Conservation (phyloP, 2,113 vertebrate genomes). For the Melanotaenia duboulayi region DNA sequence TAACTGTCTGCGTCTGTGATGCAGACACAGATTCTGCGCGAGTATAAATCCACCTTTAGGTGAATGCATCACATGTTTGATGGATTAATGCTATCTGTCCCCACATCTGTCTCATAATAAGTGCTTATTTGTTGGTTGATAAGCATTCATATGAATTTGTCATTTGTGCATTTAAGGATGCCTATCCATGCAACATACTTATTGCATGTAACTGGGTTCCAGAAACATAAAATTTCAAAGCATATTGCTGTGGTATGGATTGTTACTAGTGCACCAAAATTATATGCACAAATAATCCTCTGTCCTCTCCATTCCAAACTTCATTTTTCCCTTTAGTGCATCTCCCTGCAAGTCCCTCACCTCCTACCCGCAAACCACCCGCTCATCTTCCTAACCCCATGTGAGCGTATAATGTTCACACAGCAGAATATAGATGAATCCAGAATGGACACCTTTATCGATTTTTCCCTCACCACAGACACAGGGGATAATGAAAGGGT, state of each 20-base stretch:
- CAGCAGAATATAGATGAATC: conserved; percentile 76
- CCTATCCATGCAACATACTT: too few relatives aligned
- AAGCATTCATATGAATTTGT: too few relatives aligned
- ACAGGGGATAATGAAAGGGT: conserved; percentile 75
- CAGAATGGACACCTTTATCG: conserved; percentile 73
- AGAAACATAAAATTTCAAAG: too few relatives aligned
- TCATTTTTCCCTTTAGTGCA: conserved; percentile 30
- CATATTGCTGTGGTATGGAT: neutral
- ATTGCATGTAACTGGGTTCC: too few relatives aligned
- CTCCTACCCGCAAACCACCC: conserved; percentile 64
- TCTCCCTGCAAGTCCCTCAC: conserved; percentile 45
- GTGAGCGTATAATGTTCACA: conserved; percentile 72
- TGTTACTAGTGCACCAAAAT: conserved; percentile 21
- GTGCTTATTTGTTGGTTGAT: too few relatives aligned
- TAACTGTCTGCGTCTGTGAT: too few relatives aligned
- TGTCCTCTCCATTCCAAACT: conserved; percentile 49
- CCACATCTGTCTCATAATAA: too few relatives aligned
- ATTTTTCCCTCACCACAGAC: conserved; percentile 72
- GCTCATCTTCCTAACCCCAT: conserved; percentile 54
- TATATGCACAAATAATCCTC: conserved; percentile 47
- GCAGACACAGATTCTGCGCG: too few relatives aligned
- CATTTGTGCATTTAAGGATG: too few relatives aligned
- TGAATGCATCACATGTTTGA: too few relatives aligned
- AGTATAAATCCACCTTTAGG: too few relatives aligned
- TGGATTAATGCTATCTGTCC: too few relatives aligned